These are phyloP conservation scores for Brachyopa scutellaris DNA, from an alignment of 2,888 invertebrate species.

Conservation along the genomic window DNA sequence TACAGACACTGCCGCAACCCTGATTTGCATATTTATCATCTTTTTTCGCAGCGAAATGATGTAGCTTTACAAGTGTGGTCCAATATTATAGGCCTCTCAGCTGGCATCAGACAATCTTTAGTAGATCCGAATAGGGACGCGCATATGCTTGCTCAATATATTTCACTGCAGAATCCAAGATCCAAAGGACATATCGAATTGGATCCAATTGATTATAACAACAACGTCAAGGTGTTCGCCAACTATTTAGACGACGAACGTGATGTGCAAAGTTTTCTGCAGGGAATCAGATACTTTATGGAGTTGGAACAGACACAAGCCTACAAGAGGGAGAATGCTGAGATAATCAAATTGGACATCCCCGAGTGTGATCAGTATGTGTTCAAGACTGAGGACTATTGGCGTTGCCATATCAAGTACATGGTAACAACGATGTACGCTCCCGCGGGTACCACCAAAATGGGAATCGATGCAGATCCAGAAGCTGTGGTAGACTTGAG, in stretches of 20 bases:
- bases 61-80: slow-evolving; percentile 39
- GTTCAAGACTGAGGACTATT: slow-evolving; percentile 82
- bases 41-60: slow-evolving; percentile 78
- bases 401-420: slow-evolving; percentile 86
- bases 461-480: slow-evolving; percentile 85
- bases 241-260: slow-evolving; percentile 83
- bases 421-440: slow-evolving; percentile 86
- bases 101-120: slow-evolving; percentile 18
- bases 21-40: slow-evolving; percentile 83
- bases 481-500: slow-evolving; percentile 86
- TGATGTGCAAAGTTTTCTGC: slow-evolving; percentile 79
- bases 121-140: slow-evolving; percentile 9
- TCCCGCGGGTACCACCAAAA: slow-evolving; percentile 86
- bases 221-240: slow-evolving; percentile 83
- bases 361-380: slow-evolving; percentile 74
- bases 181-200: slow-evolving; percentile 82
- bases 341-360: slow-evolving; percentile 73
- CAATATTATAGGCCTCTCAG: slow-evolving; percentile 24
- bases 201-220: slow-evolving; percentile 82
- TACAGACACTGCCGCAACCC: slow-evolving; percentile 82
- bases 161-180: slow-evolving; percentile 76
- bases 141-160: slow-evolving; percentile 54
- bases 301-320: slow-evolving; percentile 81
- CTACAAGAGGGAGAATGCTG: slow-evolving; percentile 78
- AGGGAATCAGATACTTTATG: slow-evolving; percentile 76